A percentile compares a stretch with the other conserved stretches of the same genome.
These are phyloP conservation scores for Trematomus bernacchii DNA, from an alignment of 2,797 vertebrate genomes.

Conservation along the genomic window DNA sequence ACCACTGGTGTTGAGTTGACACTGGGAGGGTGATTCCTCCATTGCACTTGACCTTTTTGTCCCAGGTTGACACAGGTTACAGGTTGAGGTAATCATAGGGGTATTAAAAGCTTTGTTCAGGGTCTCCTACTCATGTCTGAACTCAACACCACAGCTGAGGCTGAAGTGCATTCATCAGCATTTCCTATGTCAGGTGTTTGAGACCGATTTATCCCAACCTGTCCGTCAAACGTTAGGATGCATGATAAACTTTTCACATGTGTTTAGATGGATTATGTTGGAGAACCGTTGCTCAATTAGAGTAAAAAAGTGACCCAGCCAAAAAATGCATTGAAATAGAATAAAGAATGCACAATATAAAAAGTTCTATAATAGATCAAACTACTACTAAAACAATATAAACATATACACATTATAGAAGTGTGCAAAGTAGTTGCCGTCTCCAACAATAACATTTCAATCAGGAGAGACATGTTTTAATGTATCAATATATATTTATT, in stretches of 20 bases:
- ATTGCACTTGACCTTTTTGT: slow-evolving; percentile 58
- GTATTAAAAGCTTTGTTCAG: slow-evolving; percentile 68
- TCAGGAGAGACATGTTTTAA: no score
- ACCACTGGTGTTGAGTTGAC: slow-evolving; percentile 14
- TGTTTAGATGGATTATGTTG: neutral
- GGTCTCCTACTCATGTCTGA: slow-evolving; percentile 40
- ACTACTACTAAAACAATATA: no score
- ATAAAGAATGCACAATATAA: no score
- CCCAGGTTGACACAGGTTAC: slow-evolving; percentile 40
- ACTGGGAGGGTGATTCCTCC: neutral
- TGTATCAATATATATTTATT: no score
- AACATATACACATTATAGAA: no score
- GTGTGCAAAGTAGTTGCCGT: no score
- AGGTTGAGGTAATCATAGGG: slow-evolving; percentile 57
- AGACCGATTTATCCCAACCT: neutral
- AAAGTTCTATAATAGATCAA: no score
- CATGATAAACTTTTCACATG: neutral
- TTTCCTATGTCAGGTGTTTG: neutral
- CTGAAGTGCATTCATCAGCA: slow-evolving; percentile 4
- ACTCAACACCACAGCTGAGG: neutral
- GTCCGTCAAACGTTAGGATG: neutral
- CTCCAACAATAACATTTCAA: no score
- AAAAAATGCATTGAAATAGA: no score
- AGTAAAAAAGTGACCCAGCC: no score
- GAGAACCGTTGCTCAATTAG: neutral